These are phyloP conservation scores for Contarinia nasturtii DNA, from an alignment of 1,140 invertebrate species.

Conservation along the genomic window DNA sequence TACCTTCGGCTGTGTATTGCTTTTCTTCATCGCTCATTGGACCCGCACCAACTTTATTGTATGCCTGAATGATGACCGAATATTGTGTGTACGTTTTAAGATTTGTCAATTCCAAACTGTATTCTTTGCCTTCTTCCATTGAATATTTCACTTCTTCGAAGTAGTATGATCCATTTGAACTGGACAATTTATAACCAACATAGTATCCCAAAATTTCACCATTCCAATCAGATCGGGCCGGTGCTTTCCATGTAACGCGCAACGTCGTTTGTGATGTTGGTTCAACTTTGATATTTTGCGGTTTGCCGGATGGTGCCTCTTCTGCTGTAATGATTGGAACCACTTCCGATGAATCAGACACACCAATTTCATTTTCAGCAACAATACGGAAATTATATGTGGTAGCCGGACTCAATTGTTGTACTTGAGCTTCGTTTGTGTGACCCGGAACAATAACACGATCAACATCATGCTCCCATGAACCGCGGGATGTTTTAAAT, in stretches of 20 bases:
- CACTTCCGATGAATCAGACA: slow-evolving; percentile 75
- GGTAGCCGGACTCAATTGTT: slow-evolving; percentile 74
- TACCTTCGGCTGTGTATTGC: slow-evolving; percentile 80
- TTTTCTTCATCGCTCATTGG: slow-evolving; percentile 76
- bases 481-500: slow-evolving; percentile 78
- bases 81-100: slow-evolving; percentile 88
- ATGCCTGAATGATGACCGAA: slow-evolving; percentile 83
- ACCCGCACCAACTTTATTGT: slow-evolving; percentile 84
- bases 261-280: slow-evolving; percentile 82
- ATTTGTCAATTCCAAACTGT: slow-evolving; percentile 63
- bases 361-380: slow-evolving; percentile 86
- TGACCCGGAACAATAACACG: slow-evolving; percentile 67
- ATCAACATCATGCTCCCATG: slow-evolving; percentile 66
- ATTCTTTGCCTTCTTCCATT: slow-evolving; percentile 77
- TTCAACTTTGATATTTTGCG: slow-evolving; percentile 67
- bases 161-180: slow-evolving; percentile 74
- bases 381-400: slow-evolving; percentile 84
- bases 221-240: slow-evolving; percentile 75
- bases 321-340: slow-evolving; percentile 88
- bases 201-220: slow-evolving; percentile 82
- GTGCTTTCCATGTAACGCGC: slow-evolving; percentile 86
- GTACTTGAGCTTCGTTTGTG: slow-evolving; percentile 70
- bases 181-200: slow-evolving; percentile 74
- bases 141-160: slow-evolving; percentile 86
- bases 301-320: slow-evolving; percentile 74